Conservation (phyloP, 2,888 invertebrate genomes). For the Trissolcus japonicus region DNA sequence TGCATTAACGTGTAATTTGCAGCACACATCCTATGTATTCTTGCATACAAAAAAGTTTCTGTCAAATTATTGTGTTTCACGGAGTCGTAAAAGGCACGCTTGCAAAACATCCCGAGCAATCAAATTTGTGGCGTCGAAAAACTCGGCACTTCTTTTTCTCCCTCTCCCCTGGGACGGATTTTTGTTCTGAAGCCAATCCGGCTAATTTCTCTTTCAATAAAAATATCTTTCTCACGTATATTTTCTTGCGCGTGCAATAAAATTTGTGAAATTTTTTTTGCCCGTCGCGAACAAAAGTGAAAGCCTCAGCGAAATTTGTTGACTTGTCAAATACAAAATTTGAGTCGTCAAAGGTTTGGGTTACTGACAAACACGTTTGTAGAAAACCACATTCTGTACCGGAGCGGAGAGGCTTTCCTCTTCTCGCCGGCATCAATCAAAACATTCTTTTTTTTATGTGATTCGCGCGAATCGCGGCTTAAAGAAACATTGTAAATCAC, state of each 20-base stretch:
- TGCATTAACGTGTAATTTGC: constrained; percentile 47
- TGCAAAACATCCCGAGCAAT: constrained; percentile 18
- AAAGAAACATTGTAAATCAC: constrained; percentile 35
- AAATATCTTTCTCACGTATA: background rate
- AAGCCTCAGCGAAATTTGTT: background rate
- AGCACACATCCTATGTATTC: constrained; percentile 21
- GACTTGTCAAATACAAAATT: background rate
- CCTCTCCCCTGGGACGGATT: background rate
- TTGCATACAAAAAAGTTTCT: constrained; percentile 31
- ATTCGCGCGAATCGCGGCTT: too few species aligned
- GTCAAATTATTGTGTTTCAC: constrained; percentile 47
- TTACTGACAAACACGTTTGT: too few species aligned
- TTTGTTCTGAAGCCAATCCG: background rate
- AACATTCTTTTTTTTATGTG: too few species aligned
- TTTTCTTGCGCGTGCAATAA: constrained; percentile 5
- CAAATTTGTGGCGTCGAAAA: constrained; percentile 13
- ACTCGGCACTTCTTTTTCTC: background rate
- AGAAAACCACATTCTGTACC: too few species aligned
- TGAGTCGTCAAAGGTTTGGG: too few species aligned
- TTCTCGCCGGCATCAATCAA: too few species aligned
- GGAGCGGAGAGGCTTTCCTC: too few species aligned
- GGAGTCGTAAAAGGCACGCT: constrained; percentile 34
- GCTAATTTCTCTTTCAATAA: constrained; percentile 8
- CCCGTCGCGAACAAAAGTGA: constrained; percentile 5
- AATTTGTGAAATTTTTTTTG: constrained; percentile 9